Evolutionary conservation across 2,888 invertebrate species (phyloP).

Genomic region (Eupithecia insigniata): DNA sequence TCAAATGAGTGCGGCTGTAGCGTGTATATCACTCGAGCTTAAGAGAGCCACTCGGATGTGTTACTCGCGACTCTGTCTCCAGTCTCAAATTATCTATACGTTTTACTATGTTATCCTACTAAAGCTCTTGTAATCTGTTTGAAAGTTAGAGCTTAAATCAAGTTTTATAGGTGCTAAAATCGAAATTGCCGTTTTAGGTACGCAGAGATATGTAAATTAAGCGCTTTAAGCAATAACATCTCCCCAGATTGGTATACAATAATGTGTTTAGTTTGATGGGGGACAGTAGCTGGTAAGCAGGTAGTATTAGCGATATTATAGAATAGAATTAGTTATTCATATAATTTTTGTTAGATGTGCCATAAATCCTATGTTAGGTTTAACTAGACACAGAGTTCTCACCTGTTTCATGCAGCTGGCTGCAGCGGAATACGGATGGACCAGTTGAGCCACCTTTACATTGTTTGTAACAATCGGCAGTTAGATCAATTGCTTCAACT

Average conservation of each 20-base stretch:
- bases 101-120: slow-evolving; percentile 45
- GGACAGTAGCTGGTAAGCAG: slow-evolving; percentile 12
- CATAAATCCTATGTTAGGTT: too few species aligned
- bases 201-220: slow-evolving; percentile 46
- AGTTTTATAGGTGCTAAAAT: slow-evolving; percentile 48
- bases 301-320: neutral
- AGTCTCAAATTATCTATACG: slow-evolving; percentile 38
- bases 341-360: too few species aligned
- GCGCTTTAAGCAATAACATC: slow-evolving; percentile 40
- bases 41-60: slow-evolving; percentile 54
- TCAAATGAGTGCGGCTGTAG: slow-evolving; percentile 62
- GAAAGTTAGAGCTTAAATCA: slow-evolving; percentile 46
- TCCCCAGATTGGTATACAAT: slow-evolving; percentile 41
- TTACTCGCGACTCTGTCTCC: slow-evolving; percentile 34
- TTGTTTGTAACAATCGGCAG: too few species aligned
- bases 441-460: too few species aligned
- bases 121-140: slow-evolving; percentile 43
- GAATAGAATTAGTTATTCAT: too few species aligned
- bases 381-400: too few species aligned
- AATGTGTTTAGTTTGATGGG: slow-evolving; percentile 43
- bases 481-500: too few species aligned
- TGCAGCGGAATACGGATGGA: too few species aligned
- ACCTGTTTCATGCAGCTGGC: too few species aligned
- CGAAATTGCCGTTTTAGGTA: slow-evolving; percentile 46
- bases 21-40: slow-evolving; percentile 54